phyloP scores from a whole-genome alignment of 2,113 vertebrate genomes.

The Clarias gariepinus region DNA sequence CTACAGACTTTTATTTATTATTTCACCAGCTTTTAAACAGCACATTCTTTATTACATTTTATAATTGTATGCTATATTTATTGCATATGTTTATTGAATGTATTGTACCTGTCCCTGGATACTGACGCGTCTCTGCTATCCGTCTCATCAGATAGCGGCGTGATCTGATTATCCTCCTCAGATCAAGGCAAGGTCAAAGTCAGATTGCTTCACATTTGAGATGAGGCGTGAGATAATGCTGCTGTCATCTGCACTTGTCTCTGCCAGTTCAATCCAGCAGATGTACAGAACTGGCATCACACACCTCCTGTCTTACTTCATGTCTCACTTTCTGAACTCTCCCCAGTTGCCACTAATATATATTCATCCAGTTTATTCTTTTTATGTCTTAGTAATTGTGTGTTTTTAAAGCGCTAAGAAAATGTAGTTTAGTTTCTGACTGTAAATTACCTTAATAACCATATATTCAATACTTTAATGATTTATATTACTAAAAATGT shows the following conservation, averaged over 20 bases:
- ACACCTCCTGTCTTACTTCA: slow-evolving; percentile 13
- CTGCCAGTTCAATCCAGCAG: neutral
- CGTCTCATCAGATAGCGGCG: slow-evolving; percentile 7
- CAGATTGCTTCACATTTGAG: slow-evolving; percentile 24
- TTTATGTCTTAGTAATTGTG: neutral
- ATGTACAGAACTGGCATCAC: neutral
- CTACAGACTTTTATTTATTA: neutral
- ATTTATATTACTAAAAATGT: neutral
- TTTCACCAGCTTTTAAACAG: neutral
- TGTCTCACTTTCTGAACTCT: neutral
- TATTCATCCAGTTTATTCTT: neutral
- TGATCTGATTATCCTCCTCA: slow-evolving; percentile 37
- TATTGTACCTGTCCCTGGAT: neutral
- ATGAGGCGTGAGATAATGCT: slow-evolving; percentile 33
- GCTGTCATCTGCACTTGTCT: neutral
- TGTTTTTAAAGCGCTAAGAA: neutral
- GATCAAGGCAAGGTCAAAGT: slow-evolving; percentile 40
- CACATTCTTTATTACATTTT: neutral
- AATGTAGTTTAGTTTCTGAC: neutral
- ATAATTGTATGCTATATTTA: neutral
- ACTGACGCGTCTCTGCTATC: slow-evolving; percentile 37
- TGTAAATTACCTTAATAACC: neutral
- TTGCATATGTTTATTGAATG: too few relatives aligned
- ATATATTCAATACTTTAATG: neutral
- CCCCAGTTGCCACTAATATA: neutral